Conservation (phyloP, 2,797 vertebrate species). For the Halcyon badia region DNA sequence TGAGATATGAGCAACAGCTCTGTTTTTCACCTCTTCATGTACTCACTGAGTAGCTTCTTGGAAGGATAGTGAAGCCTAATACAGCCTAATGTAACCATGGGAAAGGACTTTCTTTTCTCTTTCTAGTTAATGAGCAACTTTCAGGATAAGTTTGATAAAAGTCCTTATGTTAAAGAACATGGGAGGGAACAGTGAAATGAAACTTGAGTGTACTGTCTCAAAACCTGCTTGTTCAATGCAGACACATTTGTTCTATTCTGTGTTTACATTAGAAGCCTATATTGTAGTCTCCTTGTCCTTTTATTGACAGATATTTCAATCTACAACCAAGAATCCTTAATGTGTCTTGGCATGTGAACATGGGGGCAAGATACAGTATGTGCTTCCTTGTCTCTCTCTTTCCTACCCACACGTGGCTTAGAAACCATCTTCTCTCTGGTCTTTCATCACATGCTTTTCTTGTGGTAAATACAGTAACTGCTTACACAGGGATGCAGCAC, state of each 20-base stretch:
- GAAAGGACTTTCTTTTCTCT: slow-evolving; percentile 9
- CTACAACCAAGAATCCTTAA: background rate
- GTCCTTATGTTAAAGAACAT: background rate
- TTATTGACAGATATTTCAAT: background rate
- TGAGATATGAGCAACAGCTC: background rate
- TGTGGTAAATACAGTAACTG: background rate
- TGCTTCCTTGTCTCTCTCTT: background rate
- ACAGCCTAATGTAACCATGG: background rate
- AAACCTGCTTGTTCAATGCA: background rate
- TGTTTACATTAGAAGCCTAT: background rate
- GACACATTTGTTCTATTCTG: background rate
- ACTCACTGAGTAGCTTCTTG: background rate
- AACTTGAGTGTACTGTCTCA: background rate
- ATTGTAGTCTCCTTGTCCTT: background rate
- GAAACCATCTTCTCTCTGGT: background rate
- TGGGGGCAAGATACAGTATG: background rate
- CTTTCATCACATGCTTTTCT: background rate
- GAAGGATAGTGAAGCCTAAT: background rate
- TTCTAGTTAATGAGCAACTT: slow-evolving; percentile 42
- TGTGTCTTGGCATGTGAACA: background rate
- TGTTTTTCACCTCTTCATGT: background rate
- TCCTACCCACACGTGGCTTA: background rate
- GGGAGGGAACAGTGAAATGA: background rate
- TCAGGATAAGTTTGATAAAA: background rate
- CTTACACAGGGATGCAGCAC: background rate